A percentile compares a stretch with the other conserved stretches of the same genome.
These are phyloP conservation scores for Phacellophora camtschatica DNA, from an alignment of 30 jellyfish, hydroid and myxozoan genomes.

Conservation along the genomic window DNA sequence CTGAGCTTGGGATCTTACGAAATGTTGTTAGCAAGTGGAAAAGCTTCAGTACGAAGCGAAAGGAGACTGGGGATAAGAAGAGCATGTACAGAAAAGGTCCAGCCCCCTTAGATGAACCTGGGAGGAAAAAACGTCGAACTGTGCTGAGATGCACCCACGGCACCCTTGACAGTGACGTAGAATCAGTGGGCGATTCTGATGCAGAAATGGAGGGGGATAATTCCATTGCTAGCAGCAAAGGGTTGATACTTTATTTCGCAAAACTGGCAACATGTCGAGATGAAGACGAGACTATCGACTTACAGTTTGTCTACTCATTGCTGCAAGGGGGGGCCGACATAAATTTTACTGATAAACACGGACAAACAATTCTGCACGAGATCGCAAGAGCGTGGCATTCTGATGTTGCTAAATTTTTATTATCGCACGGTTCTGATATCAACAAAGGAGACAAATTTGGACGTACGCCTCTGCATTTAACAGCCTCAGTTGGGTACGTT, in stretches of 20 bases:
- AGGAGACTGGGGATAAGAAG: slow-evolving; percentile 76
- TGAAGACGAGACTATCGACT: slow-evolving; percentile 79
- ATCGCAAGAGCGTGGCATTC: slow-evolving; percentile 84
- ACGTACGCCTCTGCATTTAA: slow-evolving; percentile 74
- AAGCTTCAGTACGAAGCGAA: slow-evolving; percentile 78
- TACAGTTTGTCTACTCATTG: slow-evolving; percentile 75
- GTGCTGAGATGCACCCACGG: slow-evolving; percentile 79
- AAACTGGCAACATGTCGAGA: slow-evolving; percentile 80
- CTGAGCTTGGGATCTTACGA: slow-evolving; percentile 71
- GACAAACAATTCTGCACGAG: slow-evolving; percentile 81
- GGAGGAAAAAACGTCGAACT: slow-evolving; percentile 68
- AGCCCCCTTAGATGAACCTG: slow-evolving; percentile 90
- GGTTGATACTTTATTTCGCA: slow-evolving; percentile 75
- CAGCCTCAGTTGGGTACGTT: slow-evolving; percentile 80
- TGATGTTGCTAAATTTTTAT: slow-evolving; percentile 74
- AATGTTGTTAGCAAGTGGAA: slow-evolving; percentile 85
- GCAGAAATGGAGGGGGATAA: slow-evolving; percentile 28
- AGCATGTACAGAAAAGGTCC: slow-evolving; percentile 85
- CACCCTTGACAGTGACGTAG: slow-evolving; percentile 81
- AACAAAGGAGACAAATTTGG: slow-evolving; percentile 82
- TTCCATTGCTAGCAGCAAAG: slow-evolving; percentile 77
- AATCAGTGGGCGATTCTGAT: slow-evolving; percentile 78
- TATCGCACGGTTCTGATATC: slow-evolving; percentile 74
- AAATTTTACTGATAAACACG: slow-evolving; percentile 74
- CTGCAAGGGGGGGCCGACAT: slow-evolving; percentile 86